A percentile compares a stretch with the other conserved stretches of the same genome.
Evolutionary conservation across 2,797 vertebrate species (phyloP).

Genomic region (Staurois parvus): DNA sequence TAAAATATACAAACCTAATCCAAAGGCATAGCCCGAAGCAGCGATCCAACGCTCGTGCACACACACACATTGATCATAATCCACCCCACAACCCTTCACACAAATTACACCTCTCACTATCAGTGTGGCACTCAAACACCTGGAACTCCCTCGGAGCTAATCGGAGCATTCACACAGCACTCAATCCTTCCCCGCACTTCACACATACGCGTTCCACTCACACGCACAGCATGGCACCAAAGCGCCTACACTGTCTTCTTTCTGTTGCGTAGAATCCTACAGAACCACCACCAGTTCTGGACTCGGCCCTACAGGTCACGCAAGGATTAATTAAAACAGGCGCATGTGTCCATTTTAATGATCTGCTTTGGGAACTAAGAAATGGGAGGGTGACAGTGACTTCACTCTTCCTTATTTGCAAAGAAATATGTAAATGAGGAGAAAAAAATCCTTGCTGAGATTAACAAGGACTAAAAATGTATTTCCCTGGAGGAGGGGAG

Average conservation of each 20-base stretch:
- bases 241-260: not conserved
- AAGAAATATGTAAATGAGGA: constrained; percentile 34
- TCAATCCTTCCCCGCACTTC: not conserved
- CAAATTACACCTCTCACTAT: not conserved
- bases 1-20: constrained; percentile 52
- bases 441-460: constrained; percentile 39
- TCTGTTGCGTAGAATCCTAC: not conserved
- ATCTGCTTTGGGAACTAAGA: constrained; percentile 12
- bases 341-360: constrained; percentile 53
- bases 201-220: not conserved
- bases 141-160: not conserved
- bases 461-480: constrained; percentile 46
- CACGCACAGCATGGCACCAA: not conserved
- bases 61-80: not conserved
- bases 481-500: constrained; percentile 10
- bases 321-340: constrained; percentile 31
- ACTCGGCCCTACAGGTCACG: not conserved
- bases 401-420: constrained; percentile 35
- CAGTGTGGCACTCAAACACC: not conserved
- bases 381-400: not conserved
- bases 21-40: not conserved
- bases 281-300: not conserved
- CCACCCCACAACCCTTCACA: not conserved
- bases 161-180: not conserved
- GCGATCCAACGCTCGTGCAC: not conserved